Percentiles rank a stretch among this genome's conserved stretches.
These are phyloP conservation scores for Boleophthalmus pectinirostris DNA, from an alignment of 2,113 vertebrate genomes.

Conservation along the genomic window DNA sequence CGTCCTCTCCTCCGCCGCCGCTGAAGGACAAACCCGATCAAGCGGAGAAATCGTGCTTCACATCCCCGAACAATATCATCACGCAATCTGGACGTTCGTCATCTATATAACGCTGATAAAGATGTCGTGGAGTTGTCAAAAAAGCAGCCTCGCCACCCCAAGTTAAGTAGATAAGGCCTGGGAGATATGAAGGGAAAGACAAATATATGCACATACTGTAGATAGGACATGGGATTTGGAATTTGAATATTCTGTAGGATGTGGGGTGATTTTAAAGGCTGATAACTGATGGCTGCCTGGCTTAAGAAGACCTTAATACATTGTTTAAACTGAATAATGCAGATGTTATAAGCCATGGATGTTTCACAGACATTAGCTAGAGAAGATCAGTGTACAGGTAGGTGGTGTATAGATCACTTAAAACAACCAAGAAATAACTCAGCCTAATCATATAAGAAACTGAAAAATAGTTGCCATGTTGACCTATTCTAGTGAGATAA, in stretches of 20 bases:
- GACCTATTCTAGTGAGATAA: too few species aligned
- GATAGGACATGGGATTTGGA: not conserved
- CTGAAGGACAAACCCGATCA: slow-evolving; percentile 67
- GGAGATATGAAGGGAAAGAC: not conserved
- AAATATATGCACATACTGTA: not conserved
- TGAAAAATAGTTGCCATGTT: too few species aligned
- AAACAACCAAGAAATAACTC: too few species aligned
- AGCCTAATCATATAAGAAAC: too few species aligned
- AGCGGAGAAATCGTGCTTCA: slow-evolving; percentile 47
- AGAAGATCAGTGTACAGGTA: not conserved
- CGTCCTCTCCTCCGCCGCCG: slow-evolving; percentile 60
- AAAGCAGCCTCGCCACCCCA: slow-evolving; percentile 1
- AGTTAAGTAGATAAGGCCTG: not conserved
- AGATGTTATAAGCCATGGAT: not conserved
- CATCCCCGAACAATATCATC: slow-evolving; percentile 24
- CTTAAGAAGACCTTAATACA: not conserved
- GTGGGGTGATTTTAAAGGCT: not conserved
- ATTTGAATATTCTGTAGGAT: not conserved
- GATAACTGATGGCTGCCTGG: not conserved
- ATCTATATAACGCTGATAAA: slow-evolving; percentile 45
- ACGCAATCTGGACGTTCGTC: slow-evolving; percentile 15
- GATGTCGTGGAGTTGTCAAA: slow-evolving; percentile 9
- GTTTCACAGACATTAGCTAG: not conserved
- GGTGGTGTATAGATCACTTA: too few species aligned
- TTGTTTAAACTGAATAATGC: not conserved